Evolutionary conservation across 2,888 invertebrate species (phyloP).

Genomic region (Ecdyonurus torrentis): DNA sequence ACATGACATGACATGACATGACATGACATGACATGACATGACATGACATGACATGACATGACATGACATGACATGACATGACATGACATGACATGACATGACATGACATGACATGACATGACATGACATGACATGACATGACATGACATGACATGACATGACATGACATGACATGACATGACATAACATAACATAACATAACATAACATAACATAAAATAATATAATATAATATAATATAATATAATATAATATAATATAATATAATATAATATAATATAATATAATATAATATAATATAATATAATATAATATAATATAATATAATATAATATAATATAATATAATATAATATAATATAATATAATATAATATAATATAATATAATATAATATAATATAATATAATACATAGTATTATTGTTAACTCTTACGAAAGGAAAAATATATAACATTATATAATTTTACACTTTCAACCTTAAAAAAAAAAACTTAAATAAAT

Average conservation of each 20-base stretch:
- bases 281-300: background rate
- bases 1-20: background rate
- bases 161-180: background rate
- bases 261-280: background rate
- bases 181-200: slow-evolving; percentile 1
- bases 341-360: background rate
- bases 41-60: background rate
- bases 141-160: background rate
- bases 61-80: background rate
- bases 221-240: background rate
- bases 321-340: background rate
- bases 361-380: background rate
- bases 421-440: no score
- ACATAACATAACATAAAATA: slow-evolving; percentile 1
- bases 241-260: background rate
- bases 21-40: background rate
- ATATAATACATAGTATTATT: background rate
- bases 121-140: background rate
- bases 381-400: background rate
- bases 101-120: background rate
- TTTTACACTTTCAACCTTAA: no score
- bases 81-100: background rate
- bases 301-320: background rate
- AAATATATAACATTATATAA: no score
- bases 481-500: no score